These are phyloP conservation scores for Crossaster papposus DNA, from an alignment of 53 echinoderm and acorn worm genomes.

Conservation along the genomic window DNA sequence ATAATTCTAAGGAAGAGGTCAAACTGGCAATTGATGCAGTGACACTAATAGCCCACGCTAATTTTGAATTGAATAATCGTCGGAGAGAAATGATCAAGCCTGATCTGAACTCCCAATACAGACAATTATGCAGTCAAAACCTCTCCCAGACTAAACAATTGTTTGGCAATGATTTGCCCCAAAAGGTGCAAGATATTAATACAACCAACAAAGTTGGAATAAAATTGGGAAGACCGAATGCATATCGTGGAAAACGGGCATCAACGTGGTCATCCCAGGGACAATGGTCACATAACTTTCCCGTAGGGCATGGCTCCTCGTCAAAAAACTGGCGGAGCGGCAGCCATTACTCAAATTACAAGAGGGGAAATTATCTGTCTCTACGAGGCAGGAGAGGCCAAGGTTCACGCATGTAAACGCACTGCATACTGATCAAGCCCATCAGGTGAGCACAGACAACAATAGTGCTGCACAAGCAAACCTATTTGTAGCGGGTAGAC, in stretches of 20 bases:
- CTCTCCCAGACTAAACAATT: neutral
- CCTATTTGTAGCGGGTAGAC: conserved; percentile 13
- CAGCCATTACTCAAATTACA: neutral
- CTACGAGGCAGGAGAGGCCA: conserved; percentile 10
- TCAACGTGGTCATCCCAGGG: neutral
- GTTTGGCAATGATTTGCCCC: conserved; percentile 18
- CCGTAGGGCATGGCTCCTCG: neutral
- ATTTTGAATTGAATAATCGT: conserved; percentile 7
- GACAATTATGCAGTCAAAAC: conserved; percentile 6
- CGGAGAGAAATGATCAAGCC: conserved; percentile 19
- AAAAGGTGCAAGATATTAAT: conserved; percentile 21
- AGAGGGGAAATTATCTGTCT: conserved; percentile 9
- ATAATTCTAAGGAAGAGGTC: conserved; percentile 13
- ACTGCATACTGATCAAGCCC: neutral
- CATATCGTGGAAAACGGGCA: neutral
- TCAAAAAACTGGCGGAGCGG: conserved; percentile 22
- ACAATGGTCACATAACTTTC: neutral
- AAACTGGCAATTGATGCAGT: conserved; percentile 27
- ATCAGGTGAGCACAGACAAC: conserved; percentile 7
- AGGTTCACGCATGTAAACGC: neutral
- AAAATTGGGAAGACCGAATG: neutral
- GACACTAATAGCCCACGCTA: neutral
- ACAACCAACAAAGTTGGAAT: conserved; percentile 17
- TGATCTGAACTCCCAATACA: neutral
- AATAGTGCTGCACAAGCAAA: conserved; percentile 2